phyloP scores from a whole-genome alignment of 2,797 vertebrate species.

The Lemur catta region DNA sequence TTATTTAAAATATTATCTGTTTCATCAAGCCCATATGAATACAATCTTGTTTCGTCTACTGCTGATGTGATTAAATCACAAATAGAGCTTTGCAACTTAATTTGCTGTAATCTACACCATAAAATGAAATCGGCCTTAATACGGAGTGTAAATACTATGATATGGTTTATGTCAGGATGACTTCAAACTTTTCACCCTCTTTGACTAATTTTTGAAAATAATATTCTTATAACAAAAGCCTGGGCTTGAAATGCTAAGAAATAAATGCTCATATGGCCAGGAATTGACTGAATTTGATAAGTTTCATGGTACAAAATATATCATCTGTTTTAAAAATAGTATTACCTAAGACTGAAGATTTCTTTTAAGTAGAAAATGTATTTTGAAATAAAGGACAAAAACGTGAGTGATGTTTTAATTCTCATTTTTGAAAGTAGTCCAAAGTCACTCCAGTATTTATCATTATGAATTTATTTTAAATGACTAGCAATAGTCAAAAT shows the following conservation, averaged over 20 bases:
- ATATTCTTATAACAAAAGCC: background rate
- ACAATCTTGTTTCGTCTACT: background rate
- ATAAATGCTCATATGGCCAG: background rate
- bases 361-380: background rate
- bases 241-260: background rate
- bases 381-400: background rate
- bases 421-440: constrained; percentile 21
- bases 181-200: background rate
- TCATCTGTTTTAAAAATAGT: constrained; percentile 2
- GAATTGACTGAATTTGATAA: background rate
- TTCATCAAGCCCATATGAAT: background rate
- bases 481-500: background rate
- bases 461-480: constrained; percentile 26
- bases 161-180: background rate
- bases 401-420: background rate
- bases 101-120: background rate
- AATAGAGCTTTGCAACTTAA: background rate
- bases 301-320: background rate
- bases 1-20: background rate
- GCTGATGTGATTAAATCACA: background rate
- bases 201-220: background rate
- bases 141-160: background rate
- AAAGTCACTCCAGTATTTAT: background rate
- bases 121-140: background rate
- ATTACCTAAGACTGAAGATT: background rate